A percentile compares a stretch with the other conserved stretches of the same genome.
phyloP scores from a whole-genome alignment of 2,113 vertebrate species.

The Rhabdornis inornatus region DNA sequence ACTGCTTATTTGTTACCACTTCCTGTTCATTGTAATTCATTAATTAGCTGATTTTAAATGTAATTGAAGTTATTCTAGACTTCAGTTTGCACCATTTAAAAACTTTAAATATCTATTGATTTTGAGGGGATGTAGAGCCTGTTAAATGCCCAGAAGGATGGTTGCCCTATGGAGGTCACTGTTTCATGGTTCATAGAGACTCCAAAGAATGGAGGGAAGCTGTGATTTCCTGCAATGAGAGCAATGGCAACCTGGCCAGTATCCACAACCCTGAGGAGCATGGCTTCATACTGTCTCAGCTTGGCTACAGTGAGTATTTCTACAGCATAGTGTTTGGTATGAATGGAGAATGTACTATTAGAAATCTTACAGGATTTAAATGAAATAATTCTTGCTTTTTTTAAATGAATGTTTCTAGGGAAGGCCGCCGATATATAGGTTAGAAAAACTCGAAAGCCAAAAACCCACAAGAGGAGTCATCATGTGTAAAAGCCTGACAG shows the following conservation, averaged over 20 bases:
- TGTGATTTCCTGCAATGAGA: conserved; percentile 76
- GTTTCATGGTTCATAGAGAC: conserved; percentile 79
- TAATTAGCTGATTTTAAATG: neutral
- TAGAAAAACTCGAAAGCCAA: neutral
- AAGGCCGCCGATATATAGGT: neutral
- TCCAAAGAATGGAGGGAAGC: conserved; percentile 82
- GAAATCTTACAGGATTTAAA: neutral
- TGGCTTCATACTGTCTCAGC: conserved; percentile 85
- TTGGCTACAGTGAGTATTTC: conserved; percentile 83
- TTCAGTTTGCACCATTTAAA: neutral
- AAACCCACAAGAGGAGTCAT: neutral
- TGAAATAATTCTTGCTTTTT: neutral
- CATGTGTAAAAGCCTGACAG: no score
- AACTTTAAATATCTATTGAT: neutral
- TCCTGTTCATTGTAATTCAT: neutral
- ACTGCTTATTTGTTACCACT: neutral
- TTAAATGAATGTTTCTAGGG: neutral
- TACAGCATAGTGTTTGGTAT: neutral
- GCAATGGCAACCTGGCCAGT: conserved; percentile 82
- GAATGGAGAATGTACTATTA: neutral
- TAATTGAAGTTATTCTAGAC: neutral
- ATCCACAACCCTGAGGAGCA: conserved; percentile 86
- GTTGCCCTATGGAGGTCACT: conserved; percentile 82
- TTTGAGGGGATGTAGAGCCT: conserved; percentile 66
- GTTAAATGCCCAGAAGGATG: conserved; percentile 80